phyloP scores from a whole-genome alignment of 2,888 invertebrate genomes.

The Carcina quercana region DNA sequence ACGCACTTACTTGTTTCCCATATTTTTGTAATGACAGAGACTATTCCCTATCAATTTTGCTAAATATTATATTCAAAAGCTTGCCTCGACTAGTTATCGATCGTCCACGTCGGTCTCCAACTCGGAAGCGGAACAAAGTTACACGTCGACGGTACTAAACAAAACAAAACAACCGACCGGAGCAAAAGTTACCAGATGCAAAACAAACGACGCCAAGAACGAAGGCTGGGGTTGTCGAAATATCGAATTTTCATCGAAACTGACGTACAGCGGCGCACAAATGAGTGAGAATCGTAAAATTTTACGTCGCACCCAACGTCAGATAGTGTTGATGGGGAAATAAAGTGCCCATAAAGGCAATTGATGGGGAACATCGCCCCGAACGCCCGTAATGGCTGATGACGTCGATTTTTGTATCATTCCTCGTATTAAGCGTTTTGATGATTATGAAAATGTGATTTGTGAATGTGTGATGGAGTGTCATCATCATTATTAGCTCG shows the following conservation, averaged over 20 bases:
- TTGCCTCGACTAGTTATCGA: no score
- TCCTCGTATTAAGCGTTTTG: conserved; percentile 32
- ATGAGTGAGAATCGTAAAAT: conserved; percentile 64
- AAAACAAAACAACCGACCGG: no score
- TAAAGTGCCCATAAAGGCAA: conserved; percentile 64
- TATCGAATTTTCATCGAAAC: conserved; percentile 33
- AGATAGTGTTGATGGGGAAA: conserved; percentile 61
- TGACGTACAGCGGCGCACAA: conserved; percentile 49
- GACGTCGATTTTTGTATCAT: conserved; percentile 19
- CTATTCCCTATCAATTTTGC: no score
- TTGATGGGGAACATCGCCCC: conserved; percentile 49
- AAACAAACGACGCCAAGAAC: conserved; percentile 16
- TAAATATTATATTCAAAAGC: no score
- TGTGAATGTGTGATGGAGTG: no score
- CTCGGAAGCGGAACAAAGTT: no score
- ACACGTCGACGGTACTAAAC: no score
- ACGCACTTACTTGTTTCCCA: no score
- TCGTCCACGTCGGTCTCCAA: no score
- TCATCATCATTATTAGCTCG: no score
- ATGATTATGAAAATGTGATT: no score
- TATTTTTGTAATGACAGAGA: no score
- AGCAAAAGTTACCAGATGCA: conserved; percentile 14
- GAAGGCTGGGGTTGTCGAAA: conserved; percentile 20
- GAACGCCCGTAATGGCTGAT: conserved; percentile 30
- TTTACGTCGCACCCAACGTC: conserved; percentile 48